Evolutionary conservation across 2,888 invertebrate species (phyloP), one percentile per base, ranked within the genome.

Genomic region (Lissocephala sabroskyi): DNA sequence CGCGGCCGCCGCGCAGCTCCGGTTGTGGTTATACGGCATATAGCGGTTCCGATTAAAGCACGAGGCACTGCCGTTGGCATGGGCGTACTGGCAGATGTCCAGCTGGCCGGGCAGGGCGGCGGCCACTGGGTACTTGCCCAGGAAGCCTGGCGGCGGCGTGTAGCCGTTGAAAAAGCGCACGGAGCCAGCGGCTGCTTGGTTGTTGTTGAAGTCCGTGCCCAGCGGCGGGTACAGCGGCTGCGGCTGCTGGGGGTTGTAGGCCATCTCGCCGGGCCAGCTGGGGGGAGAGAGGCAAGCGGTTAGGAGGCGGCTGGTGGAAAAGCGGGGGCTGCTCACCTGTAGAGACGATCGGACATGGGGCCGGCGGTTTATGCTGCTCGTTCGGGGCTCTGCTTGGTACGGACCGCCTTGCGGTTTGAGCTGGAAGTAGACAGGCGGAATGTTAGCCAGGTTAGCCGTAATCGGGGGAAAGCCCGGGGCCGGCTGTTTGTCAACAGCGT

Each of bases 31-130:
- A 44, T 84, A 84, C 6, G 83, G 83, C 71, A 79, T 79, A 40
- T 83, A 84, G n/a, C 84, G 82, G 51, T 80, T 82, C 29, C 82
- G 75, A 53, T 75, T 75, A 35, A 68, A 81, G 48, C 74, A 71
- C 2, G 70, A 68, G 19, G 50, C 50, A 35, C 57, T 68, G 35
- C 63, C 65, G 26, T 58, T 65, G 6, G 51, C 50, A 45, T 66
- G 63, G 1, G 73, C 67, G 44, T 79, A 79, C 29, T 75, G 79
- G 17, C 77, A 78, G 18, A 62, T 45, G 18, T 78, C 66, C 45
- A 59, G 23, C 4, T 56, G 57, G 3, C 41, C 13, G 23, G 54
- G 41, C 37, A 49, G 42, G 1, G 36, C 19, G 3, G 40, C 17
- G 45, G 44, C 26, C n/a, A n/a, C n/a, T 37, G 37, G 18, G 14